phyloP scores from a whole-genome alignment of 2,797 vertebrate genomes.

The Chromis chromis region DNA sequence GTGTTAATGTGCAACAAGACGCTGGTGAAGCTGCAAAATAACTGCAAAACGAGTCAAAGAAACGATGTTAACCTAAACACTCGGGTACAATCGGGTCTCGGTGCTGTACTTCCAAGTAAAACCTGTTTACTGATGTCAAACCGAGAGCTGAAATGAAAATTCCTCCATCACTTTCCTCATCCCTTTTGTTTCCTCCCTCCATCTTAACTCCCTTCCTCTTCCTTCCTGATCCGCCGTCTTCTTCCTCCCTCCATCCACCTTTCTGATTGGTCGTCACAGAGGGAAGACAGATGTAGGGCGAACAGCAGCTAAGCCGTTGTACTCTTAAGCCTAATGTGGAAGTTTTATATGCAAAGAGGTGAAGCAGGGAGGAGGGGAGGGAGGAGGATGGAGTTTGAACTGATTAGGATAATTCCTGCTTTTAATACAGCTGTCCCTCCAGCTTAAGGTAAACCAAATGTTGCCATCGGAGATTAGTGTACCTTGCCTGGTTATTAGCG shows the following conservation, averaged over 20 bases:
- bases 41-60: background rate
- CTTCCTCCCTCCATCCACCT: constrained; percentile 55
- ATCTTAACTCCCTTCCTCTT: constrained; percentile 30
- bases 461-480: constrained; percentile 99
- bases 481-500: constrained; percentile 98
- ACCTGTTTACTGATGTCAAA: no score
- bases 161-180: background rate
- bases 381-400: constrained; percentile 79
- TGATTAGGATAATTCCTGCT: constrained; percentile 85
- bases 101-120: no score
- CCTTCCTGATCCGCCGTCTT: constrained; percentile 33
- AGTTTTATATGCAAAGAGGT: constrained; percentile 83
- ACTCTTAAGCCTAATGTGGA: constrained; percentile 83
- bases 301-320: constrained; percentile 79
- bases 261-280: constrained; percentile 68
- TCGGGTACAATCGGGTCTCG: no score
- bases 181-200: background rate
- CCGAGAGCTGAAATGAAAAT: no score
- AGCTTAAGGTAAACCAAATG: constrained; percentile 99
- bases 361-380: constrained; percentile 72
- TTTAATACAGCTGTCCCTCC: constrained; percentile 88
- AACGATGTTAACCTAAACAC: no score
- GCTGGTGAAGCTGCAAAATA: background rate
- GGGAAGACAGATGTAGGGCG: constrained; percentile 82
- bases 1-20: no score